Evolutionary conservation across 2,888 invertebrate species (phyloP).

Genomic region (Plebejus anna): DNA sequence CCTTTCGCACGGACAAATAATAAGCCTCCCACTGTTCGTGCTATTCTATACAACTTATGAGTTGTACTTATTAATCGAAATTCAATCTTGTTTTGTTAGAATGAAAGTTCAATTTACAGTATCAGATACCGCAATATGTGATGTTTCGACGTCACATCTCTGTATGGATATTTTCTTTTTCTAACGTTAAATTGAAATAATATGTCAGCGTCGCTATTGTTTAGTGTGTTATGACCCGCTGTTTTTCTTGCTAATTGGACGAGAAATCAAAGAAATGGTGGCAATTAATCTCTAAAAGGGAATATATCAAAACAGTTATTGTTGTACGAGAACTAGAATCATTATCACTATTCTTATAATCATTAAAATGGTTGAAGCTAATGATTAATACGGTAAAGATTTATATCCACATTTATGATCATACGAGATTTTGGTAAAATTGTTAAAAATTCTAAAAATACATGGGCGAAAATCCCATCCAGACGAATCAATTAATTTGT

Average conservation of each 20-base stretch:
- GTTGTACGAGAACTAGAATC: background rate
- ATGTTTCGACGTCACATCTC: slow-evolving; percentile 20
- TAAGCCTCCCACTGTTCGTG: slow-evolving; percentile 49
- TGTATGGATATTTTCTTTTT: slow-evolving; percentile 44
- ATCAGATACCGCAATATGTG: background rate
- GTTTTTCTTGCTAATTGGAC: slow-evolving; percentile 75
- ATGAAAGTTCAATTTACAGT: slow-evolving; percentile 30
- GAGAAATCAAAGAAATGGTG: slow-evolving; percentile 58
- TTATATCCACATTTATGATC: background rate
- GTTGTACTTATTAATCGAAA: slow-evolving; percentile 12
- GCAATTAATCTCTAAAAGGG: slow-evolving; percentile 32
- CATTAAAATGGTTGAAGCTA: background rate
- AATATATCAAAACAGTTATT: background rate
- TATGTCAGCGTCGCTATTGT: slow-evolving; percentile 62
- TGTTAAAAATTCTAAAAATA: too few species aligned
- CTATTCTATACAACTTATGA: slow-evolving; percentile 13
- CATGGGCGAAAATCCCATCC: too few species aligned
- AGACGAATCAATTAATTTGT: too few species aligned
- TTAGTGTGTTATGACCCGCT: slow-evolving; percentile 56
- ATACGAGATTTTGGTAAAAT: background rate
- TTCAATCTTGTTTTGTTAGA: background rate
- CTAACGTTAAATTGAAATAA: slow-evolving; percentile 59
- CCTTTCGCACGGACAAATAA: slow-evolving; percentile 47
- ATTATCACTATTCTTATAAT: slow-evolving; percentile 3
- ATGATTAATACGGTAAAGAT: background rate